Evolutionary conservation across 2,797 vertebrate species (phyloP).

Genomic region (Decapterus maruadsi): DNA sequence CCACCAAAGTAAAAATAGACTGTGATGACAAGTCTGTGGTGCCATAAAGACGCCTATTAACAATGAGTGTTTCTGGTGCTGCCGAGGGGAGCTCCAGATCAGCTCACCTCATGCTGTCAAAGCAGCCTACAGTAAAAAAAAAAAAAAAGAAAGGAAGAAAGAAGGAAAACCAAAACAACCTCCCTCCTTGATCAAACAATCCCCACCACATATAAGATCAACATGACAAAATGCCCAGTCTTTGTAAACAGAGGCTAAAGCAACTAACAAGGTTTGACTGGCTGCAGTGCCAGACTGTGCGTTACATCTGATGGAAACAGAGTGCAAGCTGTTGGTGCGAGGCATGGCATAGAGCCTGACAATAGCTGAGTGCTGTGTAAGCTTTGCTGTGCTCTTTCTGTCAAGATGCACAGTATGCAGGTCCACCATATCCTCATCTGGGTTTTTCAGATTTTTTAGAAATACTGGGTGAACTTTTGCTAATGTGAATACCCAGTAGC

Average conservation of each 20-base stretch:
- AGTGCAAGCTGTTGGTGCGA: conserved; percentile 66
- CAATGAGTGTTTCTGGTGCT: conserved; percentile 72
- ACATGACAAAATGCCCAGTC: conserved; percentile 60
- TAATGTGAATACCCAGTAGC: not conserved
- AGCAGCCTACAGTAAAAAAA: conserved; percentile 51
- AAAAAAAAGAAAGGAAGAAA: conserved; percentile 10
- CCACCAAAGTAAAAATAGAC: conserved; percentile 82
- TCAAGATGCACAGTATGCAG: conserved; percentile 45
- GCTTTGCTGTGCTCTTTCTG: conserved; percentile 54
- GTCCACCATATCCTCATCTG: conserved; percentile 49
- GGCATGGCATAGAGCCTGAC: conserved; percentile 63
- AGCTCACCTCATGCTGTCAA: conserved; percentile 70
- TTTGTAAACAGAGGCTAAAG: conserved; percentile 66
- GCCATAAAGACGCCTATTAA: conserved; percentile 77
- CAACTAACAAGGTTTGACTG: conserved; percentile 65
- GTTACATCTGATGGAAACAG: conserved; percentile 65
- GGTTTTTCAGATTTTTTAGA: conserved; percentile 30
- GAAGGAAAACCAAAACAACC: conserved; percentile 6
- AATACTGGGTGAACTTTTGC: conserved; percentile 27
- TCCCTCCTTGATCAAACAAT: conserved; percentile 59
- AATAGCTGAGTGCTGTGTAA: conserved; percentile 61
- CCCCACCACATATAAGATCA: conserved; percentile 35
- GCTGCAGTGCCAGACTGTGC: conserved; percentile 59
- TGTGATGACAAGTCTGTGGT: conserved; percentile 74
- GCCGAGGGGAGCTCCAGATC: conserved; percentile 50